phyloP scores from a whole-genome alignment of 2,888 invertebrate species.

The Capitulum mitella region DNA sequence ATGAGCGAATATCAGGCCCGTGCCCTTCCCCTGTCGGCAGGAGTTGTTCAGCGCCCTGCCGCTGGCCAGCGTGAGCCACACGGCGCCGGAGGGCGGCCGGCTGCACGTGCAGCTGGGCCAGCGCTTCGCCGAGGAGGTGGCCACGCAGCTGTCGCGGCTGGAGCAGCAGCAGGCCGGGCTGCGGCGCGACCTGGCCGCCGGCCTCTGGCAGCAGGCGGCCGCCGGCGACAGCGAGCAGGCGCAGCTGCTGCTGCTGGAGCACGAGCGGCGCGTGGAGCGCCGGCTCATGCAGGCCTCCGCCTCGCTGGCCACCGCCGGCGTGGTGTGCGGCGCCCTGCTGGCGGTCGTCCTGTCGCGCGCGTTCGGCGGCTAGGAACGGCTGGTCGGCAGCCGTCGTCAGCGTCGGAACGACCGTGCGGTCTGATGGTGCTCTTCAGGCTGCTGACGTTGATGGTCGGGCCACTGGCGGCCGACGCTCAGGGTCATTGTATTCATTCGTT shows the following conservation, averaged over 20 bases:
- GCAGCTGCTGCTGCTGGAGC: background rate
- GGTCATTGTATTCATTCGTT: too few species aligned
- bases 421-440: too few species aligned
- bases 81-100: background rate
- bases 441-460: too few species aligned
- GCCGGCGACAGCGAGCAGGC: background rate
- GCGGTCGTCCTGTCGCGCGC: background rate
- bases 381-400: too few species aligned
- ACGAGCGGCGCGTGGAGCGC: slow-evolving; percentile 13
- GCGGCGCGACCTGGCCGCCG: slow-evolving; percentile 1
- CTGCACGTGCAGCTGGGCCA: background rate
- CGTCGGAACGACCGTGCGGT: too few species aligned
- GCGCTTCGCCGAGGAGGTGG: slow-evolving; percentile 1
- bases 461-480: too few species aligned
- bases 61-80: background rate
- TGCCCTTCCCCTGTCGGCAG: background rate
- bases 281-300: slow-evolving; percentile 5
- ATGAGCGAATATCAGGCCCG: too few species aligned
- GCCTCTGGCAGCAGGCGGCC: background rate
- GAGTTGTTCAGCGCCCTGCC: slow-evolving; percentile 5
- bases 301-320: slow-evolving; percentile 8
- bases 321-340: slow-evolving; percentile 10
- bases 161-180: slow-evolving; percentile 5
- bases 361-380: background rate
- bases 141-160: background rate